Base-by-base conservation (phyloP, 2,888 invertebrate species). In the Entomobrya proxima region DNA sequence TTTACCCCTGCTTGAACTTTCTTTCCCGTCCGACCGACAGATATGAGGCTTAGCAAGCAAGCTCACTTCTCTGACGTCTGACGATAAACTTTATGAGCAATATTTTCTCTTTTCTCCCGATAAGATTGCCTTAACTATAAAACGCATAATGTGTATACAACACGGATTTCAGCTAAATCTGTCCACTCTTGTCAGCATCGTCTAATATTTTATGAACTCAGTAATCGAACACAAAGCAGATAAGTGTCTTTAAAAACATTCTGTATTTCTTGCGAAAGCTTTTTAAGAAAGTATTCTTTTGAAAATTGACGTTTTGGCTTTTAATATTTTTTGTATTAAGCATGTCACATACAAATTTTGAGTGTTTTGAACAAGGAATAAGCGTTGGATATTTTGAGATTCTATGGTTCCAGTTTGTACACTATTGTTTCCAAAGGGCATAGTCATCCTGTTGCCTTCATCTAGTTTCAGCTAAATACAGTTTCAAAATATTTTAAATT, bases 1-100 rank as follows among this genome's bases (percentile, higher is more conserved):
- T 80, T 72, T 37, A 72, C 80, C 80, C 79, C 80, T n/a, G 58
- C 30, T 47, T 18, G 30, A 30, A 30, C 72, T 72, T 72, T 72
- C 47, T 30, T 72, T 72, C n/a, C 18, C 7, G 32, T 64, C 21
- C 18, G 3, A n/a, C 18, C 37, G 18, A 64, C 30, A 9, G 7
- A 15, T 55, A 21, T 27, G 32, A 13, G 30, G 18, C 24, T 52
- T 52, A 52, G 52, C 55, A 24, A 64, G n/a, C n/a, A n/a, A n/a
- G n/a, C n/a, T 64, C 58, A 11, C 30, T 27, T 27, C 15, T 27
- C 58, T 58, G 58, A 58, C 58, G 24, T 30, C 13, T 27, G 30
- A 58, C 58, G 13, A 15, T 30, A 7, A 15, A 58, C 13, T 58
- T 58, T 27, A 58, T 7, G 3, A 58, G 30, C 58, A 58, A 58